Evolutionary conservation across 1,140 invertebrate species (phyloP).

Genomic region (Oscheius sp.): DNA sequence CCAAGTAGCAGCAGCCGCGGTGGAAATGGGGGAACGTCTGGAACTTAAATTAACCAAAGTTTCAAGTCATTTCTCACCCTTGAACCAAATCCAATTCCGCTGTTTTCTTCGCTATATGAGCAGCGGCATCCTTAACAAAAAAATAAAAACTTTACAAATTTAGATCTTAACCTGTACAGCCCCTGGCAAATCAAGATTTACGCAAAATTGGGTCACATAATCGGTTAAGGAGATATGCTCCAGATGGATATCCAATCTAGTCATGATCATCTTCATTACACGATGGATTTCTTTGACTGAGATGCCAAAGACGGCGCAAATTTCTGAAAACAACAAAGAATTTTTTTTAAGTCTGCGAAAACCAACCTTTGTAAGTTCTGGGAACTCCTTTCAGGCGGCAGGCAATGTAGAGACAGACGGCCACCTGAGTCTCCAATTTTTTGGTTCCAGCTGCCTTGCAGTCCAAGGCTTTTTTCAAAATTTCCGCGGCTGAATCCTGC

Average conservation of each 20-base stretch:
- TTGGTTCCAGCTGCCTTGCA: slow-evolving; percentile 89
- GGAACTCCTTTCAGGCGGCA: slow-evolving; percentile 97
- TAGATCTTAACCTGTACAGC: slow-evolving; percentile 70
- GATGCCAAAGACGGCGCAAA: slow-evolving; percentile 95
- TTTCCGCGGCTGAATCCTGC: slow-evolving; percentile 86
- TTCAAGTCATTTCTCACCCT: too few relatives aligned
- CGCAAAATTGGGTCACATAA: slow-evolving; percentile 78
- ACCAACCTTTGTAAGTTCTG: slow-evolving; percentile 87
- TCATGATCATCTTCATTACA: slow-evolving; percentile 89
- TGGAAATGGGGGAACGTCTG: too few relatives aligned
- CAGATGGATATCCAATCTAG: slow-evolving; percentile 85
- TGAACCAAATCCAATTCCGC: too few relatives aligned
- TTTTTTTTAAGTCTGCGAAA: too few relatives aligned
- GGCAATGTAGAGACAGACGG: slow-evolving; percentile 96
- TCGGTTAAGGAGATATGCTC: slow-evolving; percentile 96
- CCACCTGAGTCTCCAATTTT: slow-evolving; percentile 95
- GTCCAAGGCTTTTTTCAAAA: slow-evolving; percentile 97
- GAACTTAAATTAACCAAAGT: too few relatives aligned
- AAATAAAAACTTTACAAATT: too few relatives aligned
- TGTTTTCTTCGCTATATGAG: too few relatives aligned
- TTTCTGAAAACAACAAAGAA: slow-evolving; percentile 72
- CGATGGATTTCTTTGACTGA: slow-evolving; percentile 98
- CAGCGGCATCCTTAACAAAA: too few relatives aligned
- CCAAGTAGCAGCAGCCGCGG: too few relatives aligned
- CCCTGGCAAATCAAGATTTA: slow-evolving; percentile 74